A percentile compares a stretch with the other conserved stretches of the same genome.
These are phyloP conservation scores for Acanthosoma haemorrhoidale DNA, from an alignment of 2,888 invertebrate species.

Conservation along the genomic window DNA sequence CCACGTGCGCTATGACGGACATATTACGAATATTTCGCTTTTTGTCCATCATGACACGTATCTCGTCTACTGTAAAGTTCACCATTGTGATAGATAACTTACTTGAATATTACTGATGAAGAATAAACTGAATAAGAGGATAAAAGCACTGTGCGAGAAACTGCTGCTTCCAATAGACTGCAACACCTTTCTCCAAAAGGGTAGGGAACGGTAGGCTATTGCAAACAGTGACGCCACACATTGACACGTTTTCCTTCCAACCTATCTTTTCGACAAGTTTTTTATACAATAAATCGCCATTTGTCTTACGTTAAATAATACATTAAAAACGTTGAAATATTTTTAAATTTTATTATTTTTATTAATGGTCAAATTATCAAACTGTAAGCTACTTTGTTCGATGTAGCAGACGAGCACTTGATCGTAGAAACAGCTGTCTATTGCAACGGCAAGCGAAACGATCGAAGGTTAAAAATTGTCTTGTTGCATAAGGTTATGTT, in stretches of 20 bases:
- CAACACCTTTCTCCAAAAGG: slow-evolving; percentile 9
- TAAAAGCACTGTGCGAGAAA: neutral
- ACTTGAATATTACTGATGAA: neutral
- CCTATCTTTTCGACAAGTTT: neutral
- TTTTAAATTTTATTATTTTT: neutral
- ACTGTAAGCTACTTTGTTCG: neutral
- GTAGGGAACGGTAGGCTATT: slow-evolving; percentile 11
- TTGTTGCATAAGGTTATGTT: neutral
- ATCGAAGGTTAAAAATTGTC: neutral
- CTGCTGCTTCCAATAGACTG: slow-evolving; percentile 8
- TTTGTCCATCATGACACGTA: slow-evolving; percentile 99
- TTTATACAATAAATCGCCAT: neutral
- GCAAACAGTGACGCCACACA: slow-evolving; percentile 12
- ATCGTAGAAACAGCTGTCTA: neutral
- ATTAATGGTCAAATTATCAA: neutral
- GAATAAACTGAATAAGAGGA: neutral
- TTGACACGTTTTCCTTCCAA: neutral
- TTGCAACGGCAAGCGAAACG: neutral
- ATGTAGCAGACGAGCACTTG: neutral
- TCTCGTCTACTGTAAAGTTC: slow-evolving; percentile 99
- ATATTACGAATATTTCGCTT: slow-evolving; percentile 99
- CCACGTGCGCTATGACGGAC: slow-evolving; percentile 99
- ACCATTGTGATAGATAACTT: slow-evolving; percentile 54
- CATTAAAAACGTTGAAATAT: neutral
- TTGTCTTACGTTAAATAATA: neutral